Evolutionary conservation across 2,888 invertebrate genomes (phyloP), one percentile per base, ranked within the genome.

Genomic region (Chalcis sispes): DNA sequence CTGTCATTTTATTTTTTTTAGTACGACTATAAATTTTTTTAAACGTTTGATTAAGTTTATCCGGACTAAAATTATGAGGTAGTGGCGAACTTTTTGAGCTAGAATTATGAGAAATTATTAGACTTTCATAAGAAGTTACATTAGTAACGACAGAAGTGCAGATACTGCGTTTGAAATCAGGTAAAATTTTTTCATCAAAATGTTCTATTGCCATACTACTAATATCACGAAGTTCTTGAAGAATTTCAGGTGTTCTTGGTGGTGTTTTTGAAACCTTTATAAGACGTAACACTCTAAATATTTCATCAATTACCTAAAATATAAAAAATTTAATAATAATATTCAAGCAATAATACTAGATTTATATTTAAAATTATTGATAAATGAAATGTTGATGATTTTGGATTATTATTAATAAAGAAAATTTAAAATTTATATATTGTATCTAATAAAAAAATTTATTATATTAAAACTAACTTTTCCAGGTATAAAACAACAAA

Each of bases 121-220:
- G 71, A 77, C 85, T 85, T 69, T 86, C 85, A 32, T 85, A 86
- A 7, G 72, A 62, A 64, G 36, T 72, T 1, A 56, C 77, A 73
- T 71, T 74, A 75, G 78, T 40, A 82, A 69, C 85, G 2, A 86
- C 84, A 1, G 87, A 86, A 1, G 86, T 81, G 67, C 84, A 85
- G 75, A 87, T 84, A 67, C 83, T 88, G 50, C 87, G 85, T 78
- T 89, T 90, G n/a, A 91, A 83, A 36, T 86, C 86, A 10, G 94
- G 93, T 65, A 92, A 89, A 79, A 98, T 95, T 85, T 95, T 94
- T 84, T 98, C 97, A 85, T 98, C 97, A 86, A 98, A 98, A 88
- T 98, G 96, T 85, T 98, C 98, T 90, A 98, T 97, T 0, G 98
- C 97, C 96, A 96, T 96, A 77, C 96, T 96, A 42, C 97, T 97